Base-by-base conservation (phyloP, 2,113 vertebrate genomes). In the Centrocercus urophasianus region DNA sequence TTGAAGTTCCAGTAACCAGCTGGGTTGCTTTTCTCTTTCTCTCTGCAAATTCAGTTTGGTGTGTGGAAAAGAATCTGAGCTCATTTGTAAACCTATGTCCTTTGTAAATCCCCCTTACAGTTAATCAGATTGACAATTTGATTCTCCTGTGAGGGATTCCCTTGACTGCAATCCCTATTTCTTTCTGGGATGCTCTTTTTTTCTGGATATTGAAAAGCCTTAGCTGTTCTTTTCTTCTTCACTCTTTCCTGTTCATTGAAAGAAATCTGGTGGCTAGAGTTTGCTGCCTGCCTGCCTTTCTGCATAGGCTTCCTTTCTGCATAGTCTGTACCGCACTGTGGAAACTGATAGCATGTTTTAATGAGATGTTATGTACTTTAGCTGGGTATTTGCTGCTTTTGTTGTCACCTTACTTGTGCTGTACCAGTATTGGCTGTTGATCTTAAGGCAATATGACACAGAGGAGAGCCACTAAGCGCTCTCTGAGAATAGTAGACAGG, bases 401-500 rank as follows among this genome's bases (percentile, higher is more conserved):
- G 27, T 54, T 11, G 36, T 11, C 30, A n/a, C 8, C 54, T 72
- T 14, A 30, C 13, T 18, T 79, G 40, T 8, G 0, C 6, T 63
- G 30, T 47, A n/a, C 21, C 6, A 2, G 21, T 0, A 2, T 52
- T 32, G 15, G 1, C 0, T 42, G 27, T 32, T 27, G 57, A 40
- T 20, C 6, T 0, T 42, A 22, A 64, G 61, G 21, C 13, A 36
- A 36, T 24, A 6, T 11, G n/a, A 57, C 32, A 38, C 50, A 72
- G 32, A 48, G 40, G 27, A 22, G 21, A 11, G 59, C 63, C 14
- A 60, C 32, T 36, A 72, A 86, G 25, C 78, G 15, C 13, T 45
- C 74, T 56, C 52, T 50, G 12, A 1, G 6, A 3, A 6, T 5
- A 11, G 15, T 54, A 52, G 74, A 54, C 27, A 45, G 50, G 21